Evolutionary conservation across 2,888 invertebrate genomes (phyloP), one percentile per base, ranked within the genome.

Genomic region (Apodemia zela): DNA sequence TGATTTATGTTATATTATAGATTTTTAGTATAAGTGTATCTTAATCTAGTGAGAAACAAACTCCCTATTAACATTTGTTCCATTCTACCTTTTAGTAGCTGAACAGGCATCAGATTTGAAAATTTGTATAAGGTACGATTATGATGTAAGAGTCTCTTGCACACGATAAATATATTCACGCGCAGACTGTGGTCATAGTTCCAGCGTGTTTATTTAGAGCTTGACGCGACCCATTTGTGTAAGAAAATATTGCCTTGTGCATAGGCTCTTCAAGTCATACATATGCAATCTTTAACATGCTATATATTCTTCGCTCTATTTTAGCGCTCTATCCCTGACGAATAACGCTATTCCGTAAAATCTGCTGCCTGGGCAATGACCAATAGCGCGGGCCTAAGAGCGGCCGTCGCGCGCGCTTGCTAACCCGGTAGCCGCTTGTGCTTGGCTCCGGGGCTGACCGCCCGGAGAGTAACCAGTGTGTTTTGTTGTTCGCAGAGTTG

Each of bases 401-500:
- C 85, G 81, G 85, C 77, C 80, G 70, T 74, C 75, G 84, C 82
- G 82, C 81, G 65, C 73, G 90, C 89, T 89, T 88, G 82, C 85
- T 90, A 91, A 90, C 89, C 90, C 89, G 89, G 87, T 85, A 89
- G 90, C 89, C 88, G 89, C 90, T 90, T 89, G 78, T 76, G 90
- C 90, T 89, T 89, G 90, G 88, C 89, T 88, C 88, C 88, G 88
- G 89, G 87, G 82, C 82, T 72, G 69, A 75, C 77, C 73, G 82
- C 85, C 87, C 88, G 87, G 89, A 88, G 88, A 90, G 79, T 90
- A 91, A 90, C 89, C 85, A 81, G 84, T 90, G 89, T 90, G 89
- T 90, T 90, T 92, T 92, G 88, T 92, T 92, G 92, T 92, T 92
- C 91, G 87, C 92, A 92, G 92, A 92, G 85, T 90, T 91, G 89